Evolutionary conservation across 2,888 invertebrate genomes (phyloP).

Genomic region (Drosophila kuntzei): DNA sequence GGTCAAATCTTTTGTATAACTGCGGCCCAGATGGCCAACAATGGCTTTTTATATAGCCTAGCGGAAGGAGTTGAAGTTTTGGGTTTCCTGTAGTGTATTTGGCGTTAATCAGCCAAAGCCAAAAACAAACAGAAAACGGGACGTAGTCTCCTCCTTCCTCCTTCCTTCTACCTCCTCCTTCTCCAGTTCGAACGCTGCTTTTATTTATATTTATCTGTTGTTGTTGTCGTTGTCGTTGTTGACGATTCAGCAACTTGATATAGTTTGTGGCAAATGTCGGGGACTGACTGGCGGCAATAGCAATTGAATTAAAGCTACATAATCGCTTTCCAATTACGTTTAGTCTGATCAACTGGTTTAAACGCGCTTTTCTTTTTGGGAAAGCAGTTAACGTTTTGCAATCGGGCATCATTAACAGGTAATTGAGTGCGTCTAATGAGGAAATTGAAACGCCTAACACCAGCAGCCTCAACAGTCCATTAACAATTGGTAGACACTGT

Average conservation of each 20-base stretch:
- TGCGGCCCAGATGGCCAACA: constrained; percentile 64
- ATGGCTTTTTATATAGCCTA: constrained; percentile 77
- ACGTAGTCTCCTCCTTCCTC: constrained; percentile 16
- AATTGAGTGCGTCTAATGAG: constrained; percentile 77
- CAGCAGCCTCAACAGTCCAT: neutral
- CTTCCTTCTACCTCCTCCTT: neutral
- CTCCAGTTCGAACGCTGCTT: constrained; percentile 17
- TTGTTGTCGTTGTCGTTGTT: constrained; percentile 19
- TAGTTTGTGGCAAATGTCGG: constrained; percentile 15
- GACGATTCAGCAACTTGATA: constrained; percentile 22
- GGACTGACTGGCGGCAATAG: constrained; percentile 25
- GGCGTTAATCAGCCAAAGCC: constrained; percentile 54
- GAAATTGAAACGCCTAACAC: constrained; percentile 57
- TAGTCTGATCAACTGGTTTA: constrained; percentile 68
- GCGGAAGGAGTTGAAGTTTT: constrained; percentile 73
- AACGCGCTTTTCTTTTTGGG: constrained; percentile 54
- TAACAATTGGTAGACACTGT: neutral
- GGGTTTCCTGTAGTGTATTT: constrained; percentile 71
- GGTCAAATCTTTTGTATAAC: constrained; percentile 67
- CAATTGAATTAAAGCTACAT: constrained; percentile 72
- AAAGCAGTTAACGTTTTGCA: constrained; percentile 52
- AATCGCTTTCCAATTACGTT: constrained; percentile 76
- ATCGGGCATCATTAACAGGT: constrained; percentile 44
- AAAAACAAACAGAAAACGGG: constrained; percentile 55
- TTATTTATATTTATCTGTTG: constrained; percentile 37